phyloP scores from a whole-genome alignment of 1,140 invertebrate genomes.

The Theocolax elegans region DNA sequence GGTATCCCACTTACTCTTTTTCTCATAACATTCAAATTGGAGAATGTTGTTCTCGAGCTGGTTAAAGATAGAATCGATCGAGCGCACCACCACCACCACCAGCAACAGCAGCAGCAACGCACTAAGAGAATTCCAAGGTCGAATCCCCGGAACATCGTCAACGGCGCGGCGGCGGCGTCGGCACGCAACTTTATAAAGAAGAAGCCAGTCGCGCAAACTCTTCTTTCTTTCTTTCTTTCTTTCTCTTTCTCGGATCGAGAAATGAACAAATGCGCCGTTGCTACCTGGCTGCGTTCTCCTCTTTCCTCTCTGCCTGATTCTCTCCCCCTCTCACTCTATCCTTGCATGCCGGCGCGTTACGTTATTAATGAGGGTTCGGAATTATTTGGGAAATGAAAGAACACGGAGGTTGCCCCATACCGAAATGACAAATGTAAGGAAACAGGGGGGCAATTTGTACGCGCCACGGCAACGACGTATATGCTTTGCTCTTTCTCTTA shows the following conservation, averaged over 20 bases:
- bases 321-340: conserved; percentile 4
- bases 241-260: conserved; percentile 29
- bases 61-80: conserved; percentile 34
- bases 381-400: conserved; percentile 64
- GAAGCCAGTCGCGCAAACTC: background rate
- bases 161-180: background rate
- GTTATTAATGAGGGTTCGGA: conserved; percentile 62
- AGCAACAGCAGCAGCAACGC: background rate
- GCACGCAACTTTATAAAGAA: conserved; percentile 35
- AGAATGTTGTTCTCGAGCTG: conserved; percentile 32
- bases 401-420: conserved; percentile 55
- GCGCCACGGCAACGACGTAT: conserved; percentile 54
- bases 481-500: conserved; percentile 47
- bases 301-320: background rate
- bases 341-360: conserved; percentile 52
- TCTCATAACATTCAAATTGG: conserved; percentile 24
- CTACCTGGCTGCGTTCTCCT: conserved; percentile 31
- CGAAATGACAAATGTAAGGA: conserved; percentile 63
- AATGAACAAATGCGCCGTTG: conserved; percentile 38
- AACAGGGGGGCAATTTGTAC: conserved; percentile 62
- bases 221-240: no score
- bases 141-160: background rate
- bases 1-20: background rate
- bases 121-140: conserved; percentile 38
- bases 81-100: background rate